Evolutionary conservation across 1,140 invertebrate genomes (phyloP), one percentile per base, ranked within the genome.

Genomic region (Dinoponera quadriceps): DNA sequence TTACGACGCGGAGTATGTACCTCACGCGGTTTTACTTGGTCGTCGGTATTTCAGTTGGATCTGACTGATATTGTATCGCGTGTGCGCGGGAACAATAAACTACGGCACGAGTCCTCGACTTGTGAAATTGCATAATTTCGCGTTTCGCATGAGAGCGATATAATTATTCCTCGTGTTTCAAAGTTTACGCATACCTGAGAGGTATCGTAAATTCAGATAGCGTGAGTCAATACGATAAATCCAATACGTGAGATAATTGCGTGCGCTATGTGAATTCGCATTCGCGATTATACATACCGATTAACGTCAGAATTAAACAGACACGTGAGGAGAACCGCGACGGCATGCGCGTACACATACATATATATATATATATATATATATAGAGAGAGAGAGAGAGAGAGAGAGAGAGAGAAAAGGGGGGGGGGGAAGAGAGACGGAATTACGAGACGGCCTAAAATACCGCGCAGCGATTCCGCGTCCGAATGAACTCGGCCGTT

Each of bases 141-240:
- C 49, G 20, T 44, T 69, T 78, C 16, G 48, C 18, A 33, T 51
- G 51, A 57, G 25, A 77, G 33, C 62, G 49, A 69, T 44, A 33
- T 13, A 22, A 55, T 55, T 68, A 78, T 68, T 55, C 22, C 16
- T 55, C 29, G 27, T 68, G 68, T 20, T 7, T n/a, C 29, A 68
- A 68, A 78, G 29, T 75, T 75, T 75, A 49, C 57, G 72, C 49
- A 25, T 20, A 25, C 49, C 33, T 20, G 75, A 54, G 49, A 55
- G 29, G 7, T 33, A 27, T 27, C 75, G 13, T 57, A 55, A 78
- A 78, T 78, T 22, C 51, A 55, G 51, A 54, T 77, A 77, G 27
- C 73, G 27, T 54, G 44, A 69, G 44, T 75, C 72, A 75, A 75
- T 78, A 78, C 27, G 44, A 78, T 78, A 69, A 78, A 78, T 54